phyloP scores from a whole-genome alignment of 2,888 invertebrate species.

The Notodonta dromedarius region DNA sequence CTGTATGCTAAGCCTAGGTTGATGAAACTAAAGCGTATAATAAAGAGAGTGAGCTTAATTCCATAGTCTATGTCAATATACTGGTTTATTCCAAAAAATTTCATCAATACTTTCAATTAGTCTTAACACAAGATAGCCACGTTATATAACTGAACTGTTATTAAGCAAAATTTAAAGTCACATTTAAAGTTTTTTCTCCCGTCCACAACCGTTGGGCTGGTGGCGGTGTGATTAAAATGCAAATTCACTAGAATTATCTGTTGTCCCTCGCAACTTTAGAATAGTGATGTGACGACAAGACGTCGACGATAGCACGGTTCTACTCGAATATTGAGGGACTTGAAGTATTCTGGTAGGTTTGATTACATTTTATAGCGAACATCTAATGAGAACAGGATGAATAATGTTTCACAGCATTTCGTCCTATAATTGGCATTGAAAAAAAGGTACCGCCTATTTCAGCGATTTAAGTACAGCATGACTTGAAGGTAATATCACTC shows the following conservation, averaged over 20 bases:
- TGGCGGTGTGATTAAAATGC: conserved; percentile 47
- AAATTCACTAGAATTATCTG: conserved; percentile 37
- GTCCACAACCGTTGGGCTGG: conserved; percentile 33
- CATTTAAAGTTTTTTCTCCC: conserved; percentile 47
- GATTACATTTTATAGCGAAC: not conserved
- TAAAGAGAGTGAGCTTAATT: no score
- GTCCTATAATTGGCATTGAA: no score
- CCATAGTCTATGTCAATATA: no score
- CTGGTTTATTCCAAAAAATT: no score
- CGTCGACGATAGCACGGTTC: not conserved
- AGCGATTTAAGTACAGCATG: no score
- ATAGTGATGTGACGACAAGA: not conserved
- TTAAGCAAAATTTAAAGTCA: conserved; percentile 41
- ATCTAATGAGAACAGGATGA: not conserved
- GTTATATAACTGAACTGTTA: conserved; percentile 12
- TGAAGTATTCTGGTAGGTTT: not conserved
- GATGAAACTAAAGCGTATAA: no score
- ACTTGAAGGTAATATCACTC: no score
- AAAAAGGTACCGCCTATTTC: no score
- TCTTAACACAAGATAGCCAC: not conserved
- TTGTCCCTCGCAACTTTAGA: conserved; percentile 2
- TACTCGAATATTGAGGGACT: not conserved
- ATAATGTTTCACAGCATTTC: not conserved
- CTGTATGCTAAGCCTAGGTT: no score
- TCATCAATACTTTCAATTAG: not conserved